Conservation (phyloP, 2,888 invertebrate genomes). For the Pocota personata region DNA sequence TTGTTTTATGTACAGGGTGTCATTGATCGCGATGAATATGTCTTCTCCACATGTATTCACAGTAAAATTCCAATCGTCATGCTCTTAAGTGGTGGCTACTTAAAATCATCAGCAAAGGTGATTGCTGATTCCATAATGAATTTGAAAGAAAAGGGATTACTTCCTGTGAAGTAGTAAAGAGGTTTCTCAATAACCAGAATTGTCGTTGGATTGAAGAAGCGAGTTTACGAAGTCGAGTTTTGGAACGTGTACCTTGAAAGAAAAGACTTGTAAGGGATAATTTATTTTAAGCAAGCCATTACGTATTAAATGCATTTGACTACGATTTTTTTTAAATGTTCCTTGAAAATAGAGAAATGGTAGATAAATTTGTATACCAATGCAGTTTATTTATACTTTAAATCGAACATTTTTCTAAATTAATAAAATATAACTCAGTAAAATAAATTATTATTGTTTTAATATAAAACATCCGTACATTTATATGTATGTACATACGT, state of each 20-base stretch:
- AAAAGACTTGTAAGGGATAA: not conserved
- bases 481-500: too few relatives aligned
- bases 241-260: slow-evolving; percentile 21
- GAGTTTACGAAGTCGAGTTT: not conserved
- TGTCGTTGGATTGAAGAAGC: not conserved
- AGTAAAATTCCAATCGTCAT: slow-evolving; percentile 90
- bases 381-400: not conserved
- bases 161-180: slow-evolving; percentile 76
- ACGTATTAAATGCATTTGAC: not conserved
- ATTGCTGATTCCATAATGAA: slow-evolving; percentile 94
- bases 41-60: slow-evolving; percentile 88
- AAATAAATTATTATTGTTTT: too few relatives aligned
- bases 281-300: not conserved
- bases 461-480: too few relatives aligned
- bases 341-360: not conserved
- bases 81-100: slow-evolving; percentile 95
- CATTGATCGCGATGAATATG: slow-evolving; percentile 91
- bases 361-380: slow-evolving; percentile 6
- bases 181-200: too few relatives aligned
- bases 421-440: not conserved
- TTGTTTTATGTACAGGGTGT: slow-evolving; percentile 87
- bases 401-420: not conserved
- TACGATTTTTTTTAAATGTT: slow-evolving; percentile 9
- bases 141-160: slow-evolving; percentile 86
- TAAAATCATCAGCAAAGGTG: slow-evolving; percentile 89